A percentile compares a stretch with the other conserved stretches of the same genome.
phyloP scores from a whole-genome alignment of 2,888 invertebrate species.

The Lordiphosa andalusiaca region DNA sequence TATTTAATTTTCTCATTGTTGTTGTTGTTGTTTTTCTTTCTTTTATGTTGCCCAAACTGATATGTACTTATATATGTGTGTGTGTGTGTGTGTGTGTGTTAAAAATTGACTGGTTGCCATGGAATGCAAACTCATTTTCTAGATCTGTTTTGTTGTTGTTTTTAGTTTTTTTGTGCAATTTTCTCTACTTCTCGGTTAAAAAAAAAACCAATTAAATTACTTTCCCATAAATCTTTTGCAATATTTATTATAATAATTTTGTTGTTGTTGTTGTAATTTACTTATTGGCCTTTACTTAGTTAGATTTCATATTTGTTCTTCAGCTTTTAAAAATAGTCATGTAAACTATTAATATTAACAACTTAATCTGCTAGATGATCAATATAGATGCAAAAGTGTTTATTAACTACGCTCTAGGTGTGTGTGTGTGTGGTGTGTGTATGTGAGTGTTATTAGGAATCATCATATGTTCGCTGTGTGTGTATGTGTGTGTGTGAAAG shows the following conservation, averaged over 20 bases:
- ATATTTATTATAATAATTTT: conserved; percentile 38
- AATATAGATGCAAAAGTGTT: conserved; percentile 56
- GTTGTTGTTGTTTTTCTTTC: conserved; percentile 22
- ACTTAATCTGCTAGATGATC: conserved; percentile 51
- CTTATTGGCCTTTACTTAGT: conserved; percentile 59
- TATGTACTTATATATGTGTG: conserved; percentile 66
- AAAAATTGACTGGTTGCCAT: conserved; percentile 54
- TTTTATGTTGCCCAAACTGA: conserved; percentile 53
- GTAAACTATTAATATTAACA: conserved; percentile 64
- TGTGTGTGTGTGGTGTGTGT: conserved; percentile 11
- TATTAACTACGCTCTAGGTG: conserved; percentile 49
- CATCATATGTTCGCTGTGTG: conserved; percentile 56
- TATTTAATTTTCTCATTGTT: conserved; percentile 15
- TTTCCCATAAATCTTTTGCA: conserved; percentile 42
- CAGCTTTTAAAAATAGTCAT: conserved; percentile 61
- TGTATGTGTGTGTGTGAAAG: conserved; percentile 25
- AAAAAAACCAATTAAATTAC: conserved; percentile 64
- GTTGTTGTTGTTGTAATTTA: no score
- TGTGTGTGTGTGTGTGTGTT: conserved; percentile 37
- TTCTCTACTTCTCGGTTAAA: conserved; percentile 63
- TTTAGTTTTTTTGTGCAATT: conserved; percentile 55
- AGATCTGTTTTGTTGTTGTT: no score
- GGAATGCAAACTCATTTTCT: conserved; percentile 27
- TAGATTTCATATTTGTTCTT: conserved; percentile 33
- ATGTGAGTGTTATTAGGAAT: conserved; percentile 61